Conservation (phyloP, 1,140 invertebrate genomes). For the Pomphorhynchus laevis region DNA sequence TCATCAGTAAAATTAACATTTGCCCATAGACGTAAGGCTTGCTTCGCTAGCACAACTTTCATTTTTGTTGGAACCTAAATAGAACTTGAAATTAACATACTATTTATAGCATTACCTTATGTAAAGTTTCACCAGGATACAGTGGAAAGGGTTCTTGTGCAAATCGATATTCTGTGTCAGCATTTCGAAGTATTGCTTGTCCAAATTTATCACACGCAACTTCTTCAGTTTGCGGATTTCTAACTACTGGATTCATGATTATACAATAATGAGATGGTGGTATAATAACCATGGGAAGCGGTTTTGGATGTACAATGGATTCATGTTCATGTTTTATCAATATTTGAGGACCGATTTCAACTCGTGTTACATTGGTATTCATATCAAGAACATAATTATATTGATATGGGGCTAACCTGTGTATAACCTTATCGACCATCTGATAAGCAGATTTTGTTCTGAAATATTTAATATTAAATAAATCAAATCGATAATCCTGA, state of each 20-base stretch:
- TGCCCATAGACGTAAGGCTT: constrained; percentile 19
- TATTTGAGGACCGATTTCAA: constrained; percentile 23
- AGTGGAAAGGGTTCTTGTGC: constrained; percentile 25
- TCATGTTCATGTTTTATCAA: constrained; percentile 25
- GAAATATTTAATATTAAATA: too few species aligned
- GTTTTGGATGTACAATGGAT: too few species aligned
- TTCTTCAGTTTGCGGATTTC: constrained; percentile 16
- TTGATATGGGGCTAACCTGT: constrained; percentile 22
- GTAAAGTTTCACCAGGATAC: constrained; percentile 23
- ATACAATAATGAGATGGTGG: constrained; percentile 24
- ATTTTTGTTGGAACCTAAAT: constrained; percentile 18
- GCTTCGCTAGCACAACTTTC: constrained; percentile 21
- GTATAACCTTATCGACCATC: too few species aligned
- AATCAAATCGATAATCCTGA: too few species aligned
- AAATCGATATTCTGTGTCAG: constrained; percentile 22
- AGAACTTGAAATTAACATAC: neutral
- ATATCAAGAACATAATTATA: constrained; percentile 25
- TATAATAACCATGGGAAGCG: constrained; percentile 24
- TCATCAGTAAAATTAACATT: constrained; percentile 21
- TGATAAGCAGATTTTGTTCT: too few species aligned
- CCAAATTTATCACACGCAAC: constrained; percentile 18
- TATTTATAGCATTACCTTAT: constrained; percentile 13
- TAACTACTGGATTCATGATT: constrained; percentile 22
- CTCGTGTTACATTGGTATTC: constrained; percentile 23
- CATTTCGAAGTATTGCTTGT: constrained; percentile 20